Percentiles rank a stretch among this genome's conserved stretches.
These are phyloP conservation scores for Galerucella nymphaeae DNA, from an alignment of 2,888 invertebrate species.

Conservation along the genomic window DNA sequence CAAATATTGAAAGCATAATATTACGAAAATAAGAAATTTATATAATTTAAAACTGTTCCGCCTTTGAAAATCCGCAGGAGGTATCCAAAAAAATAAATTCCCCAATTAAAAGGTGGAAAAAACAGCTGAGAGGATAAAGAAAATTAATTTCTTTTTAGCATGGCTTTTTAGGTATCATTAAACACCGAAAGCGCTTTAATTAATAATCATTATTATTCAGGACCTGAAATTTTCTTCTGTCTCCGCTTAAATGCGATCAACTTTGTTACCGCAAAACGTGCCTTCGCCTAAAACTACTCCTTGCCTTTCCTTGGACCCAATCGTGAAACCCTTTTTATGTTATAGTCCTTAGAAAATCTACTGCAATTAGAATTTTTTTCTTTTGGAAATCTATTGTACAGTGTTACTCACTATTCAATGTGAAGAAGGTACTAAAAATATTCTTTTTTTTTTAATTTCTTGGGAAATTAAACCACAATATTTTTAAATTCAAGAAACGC, in stretches of 20 bases:
- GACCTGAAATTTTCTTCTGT: conserved; percentile 33
- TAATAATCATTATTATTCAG: conserved; percentile 48
- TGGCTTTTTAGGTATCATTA: conserved; percentile 51
- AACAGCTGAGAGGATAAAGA: conserved; percentile 48
- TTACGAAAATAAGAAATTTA: too few relatives aligned
- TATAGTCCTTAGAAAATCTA: neutral
- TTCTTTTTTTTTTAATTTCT: too few relatives aligned
- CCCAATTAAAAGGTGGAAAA: conserved; percentile 53
- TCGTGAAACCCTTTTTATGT: neutral
- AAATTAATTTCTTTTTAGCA: conserved; percentile 53
- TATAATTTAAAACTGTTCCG: neutral
- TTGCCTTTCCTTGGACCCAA: neutral
- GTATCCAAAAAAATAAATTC: conserved; percentile 40
- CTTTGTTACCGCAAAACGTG: conserved; percentile 27
- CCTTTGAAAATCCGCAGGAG: conserved; percentile 1
- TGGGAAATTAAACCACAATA: too few relatives aligned
- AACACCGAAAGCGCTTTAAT: conserved; percentile 46
- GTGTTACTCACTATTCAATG: too few relatives aligned
- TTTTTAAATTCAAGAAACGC: too few relatives aligned
- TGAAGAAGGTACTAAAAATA: too few relatives aligned
- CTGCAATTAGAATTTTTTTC: too few relatives aligned
- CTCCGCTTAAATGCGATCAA: conserved; percentile 17
- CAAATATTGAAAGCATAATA: too few relatives aligned
- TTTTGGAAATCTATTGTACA: too few relatives aligned
- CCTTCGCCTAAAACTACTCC: neutral